Conservation (phyloP, 2,113 vertebrate species). For the Bolborhynchus lineola region DNA sequence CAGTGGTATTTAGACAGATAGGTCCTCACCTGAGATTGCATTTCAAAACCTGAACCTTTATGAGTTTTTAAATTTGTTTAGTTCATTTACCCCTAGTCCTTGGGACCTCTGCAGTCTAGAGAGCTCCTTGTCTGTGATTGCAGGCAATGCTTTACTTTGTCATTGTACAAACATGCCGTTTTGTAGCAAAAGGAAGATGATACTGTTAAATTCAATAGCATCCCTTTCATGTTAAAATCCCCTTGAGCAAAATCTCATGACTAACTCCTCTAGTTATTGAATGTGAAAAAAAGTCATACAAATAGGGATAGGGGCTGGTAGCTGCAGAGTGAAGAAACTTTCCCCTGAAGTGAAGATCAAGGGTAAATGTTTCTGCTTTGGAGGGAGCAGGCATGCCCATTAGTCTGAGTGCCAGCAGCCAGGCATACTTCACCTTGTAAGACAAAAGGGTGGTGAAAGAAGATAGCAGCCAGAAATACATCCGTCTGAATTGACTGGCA, state of each 20-base stretch:
- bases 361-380: background rate
- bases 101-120: background rate
- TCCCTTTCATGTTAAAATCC: background rate
- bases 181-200: background rate
- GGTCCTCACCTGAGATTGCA: background rate
- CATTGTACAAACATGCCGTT: background rate
- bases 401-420: background rate
- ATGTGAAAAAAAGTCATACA: background rate
- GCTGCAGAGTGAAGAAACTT: background rate
- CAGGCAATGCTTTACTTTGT: background rate
- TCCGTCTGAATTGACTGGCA: background rate
- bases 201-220: background rate
- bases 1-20: background rate
- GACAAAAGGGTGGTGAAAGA: background rate
- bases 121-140: background rate
- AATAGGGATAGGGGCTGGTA: background rate
- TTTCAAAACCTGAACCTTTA: background rate
- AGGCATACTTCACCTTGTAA: background rate
- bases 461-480: background rate
- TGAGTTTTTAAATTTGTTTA: background rate
- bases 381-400: background rate
- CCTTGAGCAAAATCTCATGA: background rate
- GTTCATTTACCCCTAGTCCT: background rate
- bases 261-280: background rate
- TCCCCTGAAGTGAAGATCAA: background rate